Conservation (phyloP, 2,888 invertebrate genomes). For the Pseudanteris insignis region DNA sequence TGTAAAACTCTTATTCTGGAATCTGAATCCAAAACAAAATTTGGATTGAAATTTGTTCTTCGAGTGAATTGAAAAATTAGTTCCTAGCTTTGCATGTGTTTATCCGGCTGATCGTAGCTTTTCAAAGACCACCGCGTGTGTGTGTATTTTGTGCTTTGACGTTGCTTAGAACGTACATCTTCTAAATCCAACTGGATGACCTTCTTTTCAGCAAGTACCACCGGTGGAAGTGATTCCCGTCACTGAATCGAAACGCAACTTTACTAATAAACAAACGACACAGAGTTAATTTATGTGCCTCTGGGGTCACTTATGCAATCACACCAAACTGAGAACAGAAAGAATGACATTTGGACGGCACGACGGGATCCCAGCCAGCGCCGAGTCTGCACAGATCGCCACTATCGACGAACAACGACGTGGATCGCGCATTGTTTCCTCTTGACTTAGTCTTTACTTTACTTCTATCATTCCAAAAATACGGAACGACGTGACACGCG, state of each 20-base stretch:
- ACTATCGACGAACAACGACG: slow-evolving; percentile 37
- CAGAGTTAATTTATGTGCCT: slow-evolving; percentile 29
- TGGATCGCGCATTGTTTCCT: slow-evolving; percentile 39
- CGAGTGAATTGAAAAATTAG: no score
- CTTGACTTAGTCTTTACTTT: slow-evolving; percentile 28
- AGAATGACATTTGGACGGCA: slow-evolving; percentile 13
- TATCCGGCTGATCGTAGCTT: no score
- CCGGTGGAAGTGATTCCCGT: slow-evolving; percentile 60
- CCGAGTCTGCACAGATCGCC: slow-evolving; percentile 24
- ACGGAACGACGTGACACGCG: neutral
- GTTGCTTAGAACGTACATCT: no score
- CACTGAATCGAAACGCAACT: slow-evolving; percentile 51
- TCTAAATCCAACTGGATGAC: slow-evolving; percentile 44
- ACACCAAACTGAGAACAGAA: slow-evolving; percentile 29
- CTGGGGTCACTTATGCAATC: slow-evolving; percentile 26
- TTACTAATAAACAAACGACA: slow-evolving; percentile 44
- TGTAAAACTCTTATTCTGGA: no score
- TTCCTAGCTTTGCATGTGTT: no score
- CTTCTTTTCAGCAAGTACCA: slow-evolving; percentile 63
- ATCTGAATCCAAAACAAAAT: no score
- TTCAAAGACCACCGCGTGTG: no score
- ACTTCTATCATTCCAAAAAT: slow-evolving; percentile 15
- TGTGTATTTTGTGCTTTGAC: no score
- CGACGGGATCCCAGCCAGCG: slow-evolving; percentile 21
- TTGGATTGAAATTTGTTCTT: no score